A percentile compares a stretch with the other conserved stretches of the same genome.
phyloP scores from a whole-genome alignment of 2,113 vertebrate species.

The Montifringilla adamsi region DNA sequence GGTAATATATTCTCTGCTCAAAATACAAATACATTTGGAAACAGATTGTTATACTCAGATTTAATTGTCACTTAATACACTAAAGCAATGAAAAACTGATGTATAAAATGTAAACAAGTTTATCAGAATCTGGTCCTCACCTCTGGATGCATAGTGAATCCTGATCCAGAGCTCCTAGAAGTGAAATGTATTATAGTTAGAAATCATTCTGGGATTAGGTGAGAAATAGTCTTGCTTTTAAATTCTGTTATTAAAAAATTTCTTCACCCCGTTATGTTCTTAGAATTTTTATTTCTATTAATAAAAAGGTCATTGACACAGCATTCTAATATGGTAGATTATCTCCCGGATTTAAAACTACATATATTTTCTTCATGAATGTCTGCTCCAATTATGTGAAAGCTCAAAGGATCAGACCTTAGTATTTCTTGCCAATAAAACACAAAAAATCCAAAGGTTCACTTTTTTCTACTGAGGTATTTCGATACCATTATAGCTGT shows the following conservation, averaged over 20 bases:
- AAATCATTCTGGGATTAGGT: slow-evolving; percentile 24
- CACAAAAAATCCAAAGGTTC: neutral
- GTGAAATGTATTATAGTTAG: neutral
- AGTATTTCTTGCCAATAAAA: neutral
- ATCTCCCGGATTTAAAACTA: neutral
- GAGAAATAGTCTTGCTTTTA: slow-evolving; percentile 25
- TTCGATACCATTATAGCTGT: neutral
- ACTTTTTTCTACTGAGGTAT: neutral
- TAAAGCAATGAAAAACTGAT: neutral
- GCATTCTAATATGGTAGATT: neutral
- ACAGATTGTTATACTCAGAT: neutral
- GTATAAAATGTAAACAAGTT: neutral
- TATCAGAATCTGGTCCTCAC: neutral
- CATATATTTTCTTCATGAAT: neutral
- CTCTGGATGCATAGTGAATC: neutral
- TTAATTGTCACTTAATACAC: neutral
- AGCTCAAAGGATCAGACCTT: neutral
- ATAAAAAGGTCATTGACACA: neutral
- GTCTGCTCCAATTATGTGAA: neutral
- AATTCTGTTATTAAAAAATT: neutral
- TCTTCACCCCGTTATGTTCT: neutral
- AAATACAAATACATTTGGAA: neutral
- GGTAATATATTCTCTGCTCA: neutral
- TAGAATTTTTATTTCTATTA: neutral
- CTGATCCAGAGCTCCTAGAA: neutral